Conservation (phyloP, 2,888 invertebrate species). For the Chalcis sispes region DNA sequence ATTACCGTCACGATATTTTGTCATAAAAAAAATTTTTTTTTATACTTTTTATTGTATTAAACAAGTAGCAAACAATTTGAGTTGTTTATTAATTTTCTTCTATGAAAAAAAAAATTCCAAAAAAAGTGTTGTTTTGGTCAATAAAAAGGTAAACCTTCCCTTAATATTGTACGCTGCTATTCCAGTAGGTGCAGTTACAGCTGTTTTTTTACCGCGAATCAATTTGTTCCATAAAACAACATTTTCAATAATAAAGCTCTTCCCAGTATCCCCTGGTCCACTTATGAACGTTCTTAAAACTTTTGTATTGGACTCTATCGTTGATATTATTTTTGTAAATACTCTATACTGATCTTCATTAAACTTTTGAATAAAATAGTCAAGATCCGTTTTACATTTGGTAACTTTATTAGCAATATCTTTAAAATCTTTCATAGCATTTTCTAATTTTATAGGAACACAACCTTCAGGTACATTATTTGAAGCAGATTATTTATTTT, state of each 20-base stretch:
- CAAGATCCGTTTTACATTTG: constrained; percentile 27
- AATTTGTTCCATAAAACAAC: constrained; percentile 45
- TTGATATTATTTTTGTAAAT: constrained; percentile 55
- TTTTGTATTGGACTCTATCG: constrained; percentile 24
- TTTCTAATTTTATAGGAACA: constrained; percentile 51
- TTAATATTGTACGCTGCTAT: constrained; percentile 70
- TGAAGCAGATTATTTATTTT: not conserved
- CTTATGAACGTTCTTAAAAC: constrained; percentile 60
- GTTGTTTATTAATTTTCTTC: no score
- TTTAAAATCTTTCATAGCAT: constrained; percentile 61
- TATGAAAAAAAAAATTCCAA: no score
- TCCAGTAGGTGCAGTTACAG: no score
- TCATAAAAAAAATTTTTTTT: no score
- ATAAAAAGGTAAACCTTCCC: no score
- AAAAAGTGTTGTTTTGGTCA: no score
- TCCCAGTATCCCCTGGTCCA: constrained; percentile 66
- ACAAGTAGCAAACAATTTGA: no score
- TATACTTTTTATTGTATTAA: no score
- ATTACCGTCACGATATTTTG: no score
- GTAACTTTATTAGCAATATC: constrained; percentile 39
- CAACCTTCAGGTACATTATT: constrained; percentile 24
- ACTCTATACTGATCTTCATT: constrained; percentile 60
- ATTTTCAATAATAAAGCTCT: constrained; percentile 66
- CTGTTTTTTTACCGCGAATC: constrained; percentile 62
- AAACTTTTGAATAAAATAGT: constrained; percentile 56